These are phyloP conservation scores for Gambusia yucatana DNA, from an alignment of 2,797 vertebrate species.

Conservation along the genomic window DNA sequence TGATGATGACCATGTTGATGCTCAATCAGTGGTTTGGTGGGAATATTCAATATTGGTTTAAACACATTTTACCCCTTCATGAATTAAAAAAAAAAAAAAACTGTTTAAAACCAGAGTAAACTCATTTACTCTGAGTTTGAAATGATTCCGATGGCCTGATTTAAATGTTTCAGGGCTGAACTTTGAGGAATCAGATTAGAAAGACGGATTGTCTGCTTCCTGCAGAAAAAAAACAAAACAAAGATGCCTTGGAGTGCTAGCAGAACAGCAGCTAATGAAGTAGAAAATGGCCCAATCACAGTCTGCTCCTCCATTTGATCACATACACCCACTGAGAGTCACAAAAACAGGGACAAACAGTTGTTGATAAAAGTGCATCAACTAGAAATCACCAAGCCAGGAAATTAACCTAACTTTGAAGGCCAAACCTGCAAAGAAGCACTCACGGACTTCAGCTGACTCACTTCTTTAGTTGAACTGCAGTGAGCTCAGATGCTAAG, in stretches of 20 bases:
- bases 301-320: not conserved
- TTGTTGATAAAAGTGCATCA: not conserved
- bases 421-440: not conserved
- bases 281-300: not conserved
- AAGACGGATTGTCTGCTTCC: not conserved
- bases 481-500: slow-evolving; percentile 52
- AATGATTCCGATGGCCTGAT: not conserved
- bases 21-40: not conserved
- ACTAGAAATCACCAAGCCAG: not conserved
- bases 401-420: not conserved
- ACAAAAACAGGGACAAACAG: not conserved
- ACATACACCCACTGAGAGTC: not conserved
- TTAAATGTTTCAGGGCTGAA: not conserved
- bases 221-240: not conserved
- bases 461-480: slow-evolving; percentile 27
- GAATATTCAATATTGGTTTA: not conserved
- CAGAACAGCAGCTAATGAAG: not conserved
- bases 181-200: not conserved
- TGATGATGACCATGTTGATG: not conserved
- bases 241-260: not conserved
- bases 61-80: not conserved
- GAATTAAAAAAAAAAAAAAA: not conserved
- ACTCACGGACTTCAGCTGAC: not conserved
- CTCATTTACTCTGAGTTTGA: not conserved
- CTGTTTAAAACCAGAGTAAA: not conserved